Evolutionary conservation across 2,888 invertebrate genomes (phyloP).

Genomic region (Lumbricus terrestris): DNA sequence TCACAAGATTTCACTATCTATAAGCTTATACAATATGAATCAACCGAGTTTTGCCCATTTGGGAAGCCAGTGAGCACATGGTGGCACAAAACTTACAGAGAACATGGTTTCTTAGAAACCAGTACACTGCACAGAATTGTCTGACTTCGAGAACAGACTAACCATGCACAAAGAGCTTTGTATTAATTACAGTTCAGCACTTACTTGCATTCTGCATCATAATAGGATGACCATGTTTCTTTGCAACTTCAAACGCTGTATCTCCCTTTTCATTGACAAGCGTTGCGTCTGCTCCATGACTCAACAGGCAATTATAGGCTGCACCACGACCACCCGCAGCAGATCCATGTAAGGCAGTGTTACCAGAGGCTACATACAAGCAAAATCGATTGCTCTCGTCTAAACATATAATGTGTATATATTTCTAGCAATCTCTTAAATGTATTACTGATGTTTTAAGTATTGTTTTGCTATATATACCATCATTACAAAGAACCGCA

Average conservation of each 20-base stretch:
- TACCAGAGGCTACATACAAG: not conserved
- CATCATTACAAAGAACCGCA: not conserved
- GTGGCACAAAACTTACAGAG: no score
- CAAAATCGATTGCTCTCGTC: not conserved
- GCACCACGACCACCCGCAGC: not conserved
- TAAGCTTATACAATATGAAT: no score
- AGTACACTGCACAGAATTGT: not conserved
- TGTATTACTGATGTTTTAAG: not conserved
- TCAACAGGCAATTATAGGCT: not conserved
- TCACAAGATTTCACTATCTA: no score
- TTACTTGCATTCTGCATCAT: not conserved
- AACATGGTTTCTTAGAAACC: no score
- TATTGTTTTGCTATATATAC: not conserved
- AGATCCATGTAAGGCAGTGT: not conserved
- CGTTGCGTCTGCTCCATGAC: not conserved
- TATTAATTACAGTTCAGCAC: no score
- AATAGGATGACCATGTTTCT: slow-evolving; percentile 3
- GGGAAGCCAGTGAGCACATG: no score
- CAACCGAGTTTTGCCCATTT: no score
- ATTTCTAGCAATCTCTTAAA: not conserved
- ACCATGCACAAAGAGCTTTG: not conserved
- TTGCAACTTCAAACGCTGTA: not conserved
- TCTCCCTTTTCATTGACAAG: not conserved
- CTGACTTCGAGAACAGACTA: not conserved
- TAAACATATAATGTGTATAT: not conserved